Evolutionary conservation across 2,113 vertebrate genomes (phyloP), one percentile per base, ranked within the genome.

Genomic region (Trogon melanurus): DNA sequence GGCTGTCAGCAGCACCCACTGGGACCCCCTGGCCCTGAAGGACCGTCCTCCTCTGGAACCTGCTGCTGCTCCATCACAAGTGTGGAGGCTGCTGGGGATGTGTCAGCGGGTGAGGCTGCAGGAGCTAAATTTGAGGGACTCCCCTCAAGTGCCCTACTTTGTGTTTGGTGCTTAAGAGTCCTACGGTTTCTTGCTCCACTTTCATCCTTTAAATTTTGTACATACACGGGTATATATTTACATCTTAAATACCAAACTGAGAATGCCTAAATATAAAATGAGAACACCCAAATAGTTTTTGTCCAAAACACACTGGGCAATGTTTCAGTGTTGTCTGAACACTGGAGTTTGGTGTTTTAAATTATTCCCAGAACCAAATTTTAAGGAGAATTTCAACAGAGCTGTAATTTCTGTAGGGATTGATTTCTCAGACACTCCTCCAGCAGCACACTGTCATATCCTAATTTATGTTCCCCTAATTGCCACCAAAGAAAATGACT

Each of bases 161-260:
- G 13, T 26, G 6, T 44, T 54, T 78, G 64, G n/a, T 6, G 48
- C 91, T 79, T 16, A 27, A 53, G 57, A 53, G 9, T 48, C n/a
- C 26, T n/a, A 32, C 0, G 2, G 60, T 8, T 76, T 74, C 78
- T 76, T 48, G 51, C 62, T 88, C 47, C 48, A 10, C 74, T 95
- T 94, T 85, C 32, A 83, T 75, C 87, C 67, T 80, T 38, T 10
- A 0, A 80, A 60, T 93, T 95, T 93, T 80, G 85, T 79, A 23
- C 19, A 58, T 22, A 70, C 41, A 23, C 9, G 4, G n/a, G 16
- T 22, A 79, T n/a, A 41, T 79, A 54, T 70, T 94, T 88, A 21
- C 2, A 0, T 20, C 67, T 86, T 34, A 20, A 62, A 85, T 64
- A 20, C 41, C 1, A 2, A 87, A 47, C 2, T 3, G 38, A 75